These are phyloP conservation scores for Zaprionus capensis DNA, from an alignment of 1,140 invertebrate genomes.

Conservation along the genomic window DNA sequence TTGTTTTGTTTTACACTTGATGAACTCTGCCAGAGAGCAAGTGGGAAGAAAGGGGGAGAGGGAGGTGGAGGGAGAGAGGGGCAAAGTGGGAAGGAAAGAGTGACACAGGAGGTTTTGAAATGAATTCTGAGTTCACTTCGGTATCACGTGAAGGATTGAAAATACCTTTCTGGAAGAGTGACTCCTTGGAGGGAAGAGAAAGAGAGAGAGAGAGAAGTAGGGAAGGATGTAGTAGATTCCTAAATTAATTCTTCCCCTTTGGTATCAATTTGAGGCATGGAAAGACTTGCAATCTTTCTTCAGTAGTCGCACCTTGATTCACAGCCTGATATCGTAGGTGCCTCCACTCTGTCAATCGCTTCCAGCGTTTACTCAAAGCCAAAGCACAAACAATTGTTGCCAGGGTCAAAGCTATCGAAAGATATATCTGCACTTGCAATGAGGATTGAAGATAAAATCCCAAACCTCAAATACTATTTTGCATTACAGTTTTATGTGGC, in stretches of 20 bases:
- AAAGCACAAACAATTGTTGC: constrained; percentile 32
- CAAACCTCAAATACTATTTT: constrained; percentile 43
- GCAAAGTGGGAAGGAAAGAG: not conserved
- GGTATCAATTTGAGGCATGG: not conserved
- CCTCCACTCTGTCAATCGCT: not conserved
- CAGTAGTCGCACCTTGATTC: not conserved
- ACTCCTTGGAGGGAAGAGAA: too few relatives aligned
- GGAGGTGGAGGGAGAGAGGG: not conserved
- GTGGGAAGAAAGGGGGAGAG: constrained; percentile 7
- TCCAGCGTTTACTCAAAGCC: not conserved
- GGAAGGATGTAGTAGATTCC: not conserved
- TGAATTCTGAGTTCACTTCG: not conserved
- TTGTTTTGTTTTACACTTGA: constrained; percentile 61
- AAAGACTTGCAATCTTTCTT: not conserved
- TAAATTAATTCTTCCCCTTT: not conserved
- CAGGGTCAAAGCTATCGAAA: constrained; percentile 49
- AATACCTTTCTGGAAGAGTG: not conserved
- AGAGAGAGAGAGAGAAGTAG: too few relatives aligned
- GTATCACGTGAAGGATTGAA: too few relatives aligned
- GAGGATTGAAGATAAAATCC: constrained; percentile 17
- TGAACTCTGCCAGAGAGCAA: constrained; percentile 37
- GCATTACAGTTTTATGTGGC: constrained; percentile 56
- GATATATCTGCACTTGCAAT: constrained; percentile 29
- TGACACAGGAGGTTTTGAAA: not conserved
- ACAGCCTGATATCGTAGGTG: not conserved